phyloP scores from a whole-genome alignment of 1,140 invertebrate species.

The Drosophila kikkawai region DNA sequence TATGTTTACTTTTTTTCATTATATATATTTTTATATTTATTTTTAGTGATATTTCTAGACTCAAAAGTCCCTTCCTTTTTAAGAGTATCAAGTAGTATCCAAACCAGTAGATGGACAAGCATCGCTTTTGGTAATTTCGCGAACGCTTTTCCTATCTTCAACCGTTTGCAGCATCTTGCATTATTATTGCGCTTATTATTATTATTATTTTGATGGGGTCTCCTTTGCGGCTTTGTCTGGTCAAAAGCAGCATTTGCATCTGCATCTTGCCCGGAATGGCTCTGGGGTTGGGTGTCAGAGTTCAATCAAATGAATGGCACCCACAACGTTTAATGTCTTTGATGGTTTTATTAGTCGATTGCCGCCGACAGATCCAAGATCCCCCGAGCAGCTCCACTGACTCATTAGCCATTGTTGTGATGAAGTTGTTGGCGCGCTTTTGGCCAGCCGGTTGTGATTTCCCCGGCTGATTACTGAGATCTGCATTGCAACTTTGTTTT shows the following conservation, averaged over 20 bases:
- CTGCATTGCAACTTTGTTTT: slow-evolving; percentile 65
- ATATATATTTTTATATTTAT: background rate
- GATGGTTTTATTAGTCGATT: slow-evolving; percentile 79
- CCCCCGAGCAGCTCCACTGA: slow-evolving; percentile 48
- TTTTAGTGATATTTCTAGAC: background rate
- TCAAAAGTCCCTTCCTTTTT: too few species aligned
- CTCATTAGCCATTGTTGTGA: slow-evolving; percentile 81
- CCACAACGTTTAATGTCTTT: slow-evolving; percentile 81
- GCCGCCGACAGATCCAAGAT: slow-evolving; percentile 51
- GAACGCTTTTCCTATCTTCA: slow-evolving; percentile 66
- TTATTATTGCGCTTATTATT: slow-evolving; percentile 73
- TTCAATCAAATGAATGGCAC: slow-evolving; percentile 81
- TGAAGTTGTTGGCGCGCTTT: slow-evolving; percentile 73
- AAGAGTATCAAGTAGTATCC: slow-evolving; percentile 19
- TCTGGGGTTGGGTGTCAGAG: slow-evolving; percentile 62
- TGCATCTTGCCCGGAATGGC: slow-evolving; percentile 39
- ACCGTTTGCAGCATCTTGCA: slow-evolving; percentile 68
- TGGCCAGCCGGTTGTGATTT: slow-evolving; percentile 69
- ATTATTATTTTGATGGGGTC: slow-evolving; percentile 62
- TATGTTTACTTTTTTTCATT: background rate
- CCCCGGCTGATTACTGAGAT: slow-evolving; percentile 65
- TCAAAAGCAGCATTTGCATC: slow-evolving; percentile 53
- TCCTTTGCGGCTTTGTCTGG: slow-evolving; percentile 54
- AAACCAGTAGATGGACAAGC: slow-evolving; percentile 24
- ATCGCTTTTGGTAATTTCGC: slow-evolving; percentile 55